A percentile compares a stretch with the other conserved stretches of the same genome.
Conservation (phyloP, 2,888 invertebrate genomes). For the Molanna angustata region DNA sequence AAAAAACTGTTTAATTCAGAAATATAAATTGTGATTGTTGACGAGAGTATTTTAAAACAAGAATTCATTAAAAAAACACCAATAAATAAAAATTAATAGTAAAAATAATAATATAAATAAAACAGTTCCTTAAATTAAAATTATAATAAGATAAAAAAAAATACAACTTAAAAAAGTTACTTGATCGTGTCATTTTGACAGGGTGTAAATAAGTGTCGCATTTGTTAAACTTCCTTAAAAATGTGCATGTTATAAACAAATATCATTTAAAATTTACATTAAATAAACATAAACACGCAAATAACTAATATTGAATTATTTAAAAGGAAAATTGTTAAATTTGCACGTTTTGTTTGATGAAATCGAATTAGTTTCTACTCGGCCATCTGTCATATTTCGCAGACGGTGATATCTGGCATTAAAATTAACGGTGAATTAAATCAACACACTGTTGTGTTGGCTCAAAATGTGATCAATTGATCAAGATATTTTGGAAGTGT, state of each 20-base stretch:
- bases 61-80: not conserved
- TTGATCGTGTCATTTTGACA: conserved; percentile 12
- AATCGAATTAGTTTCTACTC: no score
- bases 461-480: conserved; percentile 12
- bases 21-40: no score
- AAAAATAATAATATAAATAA: no score
- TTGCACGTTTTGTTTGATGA: no score
- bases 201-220: conserved; percentile 18
- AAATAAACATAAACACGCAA: not conserved
- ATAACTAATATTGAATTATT: no score
- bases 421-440: not conserved
- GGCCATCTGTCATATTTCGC: no score
- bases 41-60: no score
- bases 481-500: conserved; percentile 14
- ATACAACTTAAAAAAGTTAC: not conserved
- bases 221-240: not conserved
- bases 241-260: not conserved
- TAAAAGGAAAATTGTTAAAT: no score
- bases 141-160: not conserved
- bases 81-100: no score
- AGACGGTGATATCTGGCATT: no score
- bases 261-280: conserved; percentile 1
- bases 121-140: not conserved
- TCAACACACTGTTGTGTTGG: not conserved
- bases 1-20: no score